Conservation (phyloP, 2,888 invertebrate species). For the Lasioglossum zephyrum region DNA sequence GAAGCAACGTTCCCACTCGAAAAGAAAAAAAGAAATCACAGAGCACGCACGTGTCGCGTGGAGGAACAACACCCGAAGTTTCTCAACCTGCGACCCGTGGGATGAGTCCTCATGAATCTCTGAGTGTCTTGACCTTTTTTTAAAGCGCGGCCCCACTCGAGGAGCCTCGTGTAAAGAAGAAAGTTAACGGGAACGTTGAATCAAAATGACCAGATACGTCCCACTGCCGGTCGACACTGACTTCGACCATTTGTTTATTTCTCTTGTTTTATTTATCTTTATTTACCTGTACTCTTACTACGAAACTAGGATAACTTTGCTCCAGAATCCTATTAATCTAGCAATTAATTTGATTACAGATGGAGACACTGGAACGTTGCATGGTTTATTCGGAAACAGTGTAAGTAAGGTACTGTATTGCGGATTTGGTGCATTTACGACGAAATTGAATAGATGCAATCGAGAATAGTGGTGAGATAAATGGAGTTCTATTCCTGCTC, state of each 20-base stretch:
- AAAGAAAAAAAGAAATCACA: background rate
- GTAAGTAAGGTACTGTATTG: background rate
- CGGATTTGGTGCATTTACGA: too few species aligned
- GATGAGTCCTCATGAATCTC: constrained; percentile 26
- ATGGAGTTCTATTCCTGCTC: background rate
- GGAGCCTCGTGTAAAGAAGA: constrained; percentile 17
- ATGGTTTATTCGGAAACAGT: background rate
- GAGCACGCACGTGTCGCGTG: background rate
- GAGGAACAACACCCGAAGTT: constrained; percentile 25
- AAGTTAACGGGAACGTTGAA: constrained; percentile 18
- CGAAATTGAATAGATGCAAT: too few species aligned
- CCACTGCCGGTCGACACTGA: background rate
- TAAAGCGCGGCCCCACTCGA: constrained; percentile 8
- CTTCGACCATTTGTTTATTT: background rate
- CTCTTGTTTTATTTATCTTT: background rate
- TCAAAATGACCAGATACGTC: constrained; percentile 13
- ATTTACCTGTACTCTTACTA: background rate
- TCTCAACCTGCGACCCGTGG: constrained; percentile 31
- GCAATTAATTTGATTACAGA: background rate
- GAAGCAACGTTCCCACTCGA: background rate
- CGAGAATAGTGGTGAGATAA: too few species aligned
- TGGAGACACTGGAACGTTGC: background rate
- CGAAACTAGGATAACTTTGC: background rate
- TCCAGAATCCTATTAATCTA: background rate
- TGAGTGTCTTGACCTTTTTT: background rate